Evolutionary conservation across 2,113 vertebrate genomes (phyloP).

Genomic region (Limnothrissa miodon): DNA sequence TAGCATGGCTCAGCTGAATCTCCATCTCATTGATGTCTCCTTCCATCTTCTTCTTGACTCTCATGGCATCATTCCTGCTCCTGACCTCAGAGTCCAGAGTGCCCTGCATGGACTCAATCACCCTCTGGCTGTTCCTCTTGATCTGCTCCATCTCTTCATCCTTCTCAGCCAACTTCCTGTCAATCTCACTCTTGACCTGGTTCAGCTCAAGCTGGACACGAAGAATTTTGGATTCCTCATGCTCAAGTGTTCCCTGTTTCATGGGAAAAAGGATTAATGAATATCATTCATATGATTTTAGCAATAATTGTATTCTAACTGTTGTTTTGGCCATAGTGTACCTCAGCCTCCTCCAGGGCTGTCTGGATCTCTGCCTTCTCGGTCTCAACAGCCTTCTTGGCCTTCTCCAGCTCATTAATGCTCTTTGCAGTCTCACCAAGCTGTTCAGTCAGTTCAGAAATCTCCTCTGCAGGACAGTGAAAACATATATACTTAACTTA

Average conservation of each 20-base stretch:
- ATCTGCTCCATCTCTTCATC: slow-evolving; percentile 84
- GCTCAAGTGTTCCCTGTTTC: slow-evolving; percentile 67
- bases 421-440: slow-evolving; percentile 71
- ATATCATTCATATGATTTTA: background rate
- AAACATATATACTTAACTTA: no score
- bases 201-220: slow-evolving; percentile 78
- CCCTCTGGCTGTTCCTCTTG: slow-evolving; percentile 80
- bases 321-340: background rate
- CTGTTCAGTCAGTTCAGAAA: slow-evolving; percentile 47
- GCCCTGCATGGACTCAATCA: slow-evolving; percentile 80
- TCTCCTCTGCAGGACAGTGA: slow-evolving; percentile 38
- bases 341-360: slow-evolving; percentile 41
- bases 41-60: no score
- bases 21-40: no score
- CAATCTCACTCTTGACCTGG: slow-evolving; percentile 69
- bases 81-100: slow-evolving; percentile 77
- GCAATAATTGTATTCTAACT: no score
- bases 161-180: slow-evolving; percentile 74
- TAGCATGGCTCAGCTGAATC: no score
- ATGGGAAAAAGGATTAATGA: background rate
- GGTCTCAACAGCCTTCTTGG: slow-evolving; percentile 69
- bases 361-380: slow-evolving; percentile 42
- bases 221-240: slow-evolving; percentile 73
- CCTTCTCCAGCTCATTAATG: slow-evolving; percentile 78
- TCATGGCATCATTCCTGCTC: slow-evolving; percentile 41